Evolutionary conservation across 2,888 invertebrate species (phyloP), one percentile per base, ranked within the genome.

Genomic region (Watsonalla cultraria): DNA sequence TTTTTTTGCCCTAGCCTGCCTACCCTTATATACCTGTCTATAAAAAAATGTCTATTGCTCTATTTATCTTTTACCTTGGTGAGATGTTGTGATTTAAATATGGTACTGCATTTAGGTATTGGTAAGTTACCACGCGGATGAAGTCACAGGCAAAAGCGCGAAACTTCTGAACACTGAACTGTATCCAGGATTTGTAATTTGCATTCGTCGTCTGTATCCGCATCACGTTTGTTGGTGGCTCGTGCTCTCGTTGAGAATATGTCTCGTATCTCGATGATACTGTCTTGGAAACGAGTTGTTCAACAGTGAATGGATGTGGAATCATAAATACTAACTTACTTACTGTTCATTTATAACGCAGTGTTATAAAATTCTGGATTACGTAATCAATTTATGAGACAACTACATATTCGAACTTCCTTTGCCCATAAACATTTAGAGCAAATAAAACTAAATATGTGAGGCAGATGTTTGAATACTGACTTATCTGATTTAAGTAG

Each of bases 221-320:
- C 55, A 54, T 52, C 80, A 80, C 77, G 80, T 76, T 49, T 58
- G 57, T 54, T 56, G 57, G 39, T 53, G 54, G 50, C 54, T 54
- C 60, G 61, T 62, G 62, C 58, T 74, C 65, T 66, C 66, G 69
- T 69, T 72, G 65, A 66, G 58, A 59, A 69, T 71, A 67, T 72
- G 62, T 55, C 52, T 65, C 53, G 65, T 69, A 70, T 69, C 66
- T 72, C 58, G 61, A 53, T 56, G 63, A 60, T 62, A 61, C 58
- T 60, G 70, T 68, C 62, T 56, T 63, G 61, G 60, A 62, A 65
- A 52, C 60, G 62, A 66, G 59, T 66, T 66, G 68, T 68, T 71
- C 65, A 71, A 64, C 59, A 62, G 58, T 57, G 67, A 64, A 73
- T 76, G 69, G 67, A 65, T 53, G 62, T 61, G 65, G 74, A 77